phyloP scores from a whole-genome alignment of 2,113 vertebrate genomes.

The Tetrax tetrax region DNA sequence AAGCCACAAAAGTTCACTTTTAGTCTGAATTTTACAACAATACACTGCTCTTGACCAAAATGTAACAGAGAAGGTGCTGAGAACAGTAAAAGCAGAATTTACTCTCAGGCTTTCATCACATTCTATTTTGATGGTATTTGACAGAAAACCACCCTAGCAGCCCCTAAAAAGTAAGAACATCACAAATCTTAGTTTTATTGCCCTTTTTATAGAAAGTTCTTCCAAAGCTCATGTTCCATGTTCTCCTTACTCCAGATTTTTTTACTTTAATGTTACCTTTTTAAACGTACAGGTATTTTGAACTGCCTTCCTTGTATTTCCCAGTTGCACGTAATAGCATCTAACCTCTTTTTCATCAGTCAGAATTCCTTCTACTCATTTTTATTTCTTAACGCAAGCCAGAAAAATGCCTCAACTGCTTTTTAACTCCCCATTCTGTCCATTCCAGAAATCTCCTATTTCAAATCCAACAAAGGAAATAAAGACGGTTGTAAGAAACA shows the following conservation, averaged over 20 bases:
- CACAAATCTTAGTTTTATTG: slow-evolving; percentile 18
- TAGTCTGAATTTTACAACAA: not conserved
- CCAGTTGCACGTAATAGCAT: not conserved
- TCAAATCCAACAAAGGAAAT: slow-evolving; percentile 20
- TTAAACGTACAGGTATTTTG: not conserved
- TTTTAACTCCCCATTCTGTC: not conserved
- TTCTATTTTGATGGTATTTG: slow-evolving; percentile 5
- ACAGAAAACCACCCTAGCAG: not conserved
- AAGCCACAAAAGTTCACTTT: not conserved
- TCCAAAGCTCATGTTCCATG: not conserved
- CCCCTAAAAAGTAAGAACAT: not conserved
- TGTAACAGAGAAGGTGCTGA: not conserved
- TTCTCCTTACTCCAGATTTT: not conserved
- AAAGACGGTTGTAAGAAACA: not conserved
- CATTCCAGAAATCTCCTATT: not conserved
- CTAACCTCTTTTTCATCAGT: not conserved
- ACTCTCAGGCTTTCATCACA: not conserved
- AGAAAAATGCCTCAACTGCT: not conserved
- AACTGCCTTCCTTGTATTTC: not conserved
- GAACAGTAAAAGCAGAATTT: not conserved
- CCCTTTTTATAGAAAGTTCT: not conserved
- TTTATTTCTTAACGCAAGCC: slow-evolving; percentile 14
- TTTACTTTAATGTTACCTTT: not conserved
- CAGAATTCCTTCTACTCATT: not conserved
- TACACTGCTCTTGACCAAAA: not conserved